Conservation (phyloP, 2,113 vertebrate genomes). For the Furnarius figulus region DNA sequence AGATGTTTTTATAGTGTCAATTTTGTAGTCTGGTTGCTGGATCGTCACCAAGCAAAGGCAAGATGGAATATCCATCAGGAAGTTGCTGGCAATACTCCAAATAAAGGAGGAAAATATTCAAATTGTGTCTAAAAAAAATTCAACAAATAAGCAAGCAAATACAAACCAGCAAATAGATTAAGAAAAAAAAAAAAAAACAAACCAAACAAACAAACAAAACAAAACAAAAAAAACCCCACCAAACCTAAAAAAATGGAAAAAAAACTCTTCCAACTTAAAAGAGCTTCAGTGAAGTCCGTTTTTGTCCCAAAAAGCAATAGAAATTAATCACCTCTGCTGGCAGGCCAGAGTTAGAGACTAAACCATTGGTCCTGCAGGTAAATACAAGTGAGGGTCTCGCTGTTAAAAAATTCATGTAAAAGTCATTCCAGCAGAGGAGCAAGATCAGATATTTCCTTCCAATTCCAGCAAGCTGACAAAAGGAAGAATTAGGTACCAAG, state of each 20-base stretch:
- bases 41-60: background rate
- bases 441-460: slow-evolving; percentile 16
- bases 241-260: background rate
- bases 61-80: background rate
- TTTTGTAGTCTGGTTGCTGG: background rate
- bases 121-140: background rate
- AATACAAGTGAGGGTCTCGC: background rate
- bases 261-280: background rate
- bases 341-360: background rate
- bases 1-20: background rate
- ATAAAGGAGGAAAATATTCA: background rate
- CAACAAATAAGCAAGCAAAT: background rate
- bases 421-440: background rate
- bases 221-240: too few relatives aligned
- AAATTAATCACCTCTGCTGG: slow-evolving; percentile 5
- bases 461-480: background rate
- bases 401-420: slow-evolving; percentile 15
- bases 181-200: background rate
- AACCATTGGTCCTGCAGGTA: slow-evolving; percentile 10
- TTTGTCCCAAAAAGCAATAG: background rate
- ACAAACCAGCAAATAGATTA: background rate
- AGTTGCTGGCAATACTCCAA: background rate
- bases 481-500: background rate
- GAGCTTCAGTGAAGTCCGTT: background rate
- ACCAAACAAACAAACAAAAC: too few relatives aligned